Percentiles rank a stretch among this genome's conserved stretches.
Conservation (phyloP, 1,140 invertebrate species). For the Tetragonula clypearis region DNA sequence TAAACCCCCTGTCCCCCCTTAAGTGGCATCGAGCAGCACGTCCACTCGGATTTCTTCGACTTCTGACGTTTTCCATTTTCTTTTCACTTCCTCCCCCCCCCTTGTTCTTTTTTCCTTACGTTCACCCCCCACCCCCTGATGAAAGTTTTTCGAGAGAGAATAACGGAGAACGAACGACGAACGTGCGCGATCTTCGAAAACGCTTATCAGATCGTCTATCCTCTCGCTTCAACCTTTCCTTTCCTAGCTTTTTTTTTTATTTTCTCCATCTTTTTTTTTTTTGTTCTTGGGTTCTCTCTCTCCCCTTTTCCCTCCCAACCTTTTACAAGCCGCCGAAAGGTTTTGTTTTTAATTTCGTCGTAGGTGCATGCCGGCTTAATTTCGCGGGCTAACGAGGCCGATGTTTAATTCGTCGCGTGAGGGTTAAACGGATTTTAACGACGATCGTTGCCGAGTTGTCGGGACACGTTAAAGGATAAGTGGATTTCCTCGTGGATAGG, state of each 20-base stretch:
- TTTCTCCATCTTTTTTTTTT: neutral
- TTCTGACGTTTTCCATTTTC: neutral
- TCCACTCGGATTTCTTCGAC: constrained; percentile 8
- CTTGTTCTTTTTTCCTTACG: neutral
- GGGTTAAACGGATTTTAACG: constrained; percentile 54
- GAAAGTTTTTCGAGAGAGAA: no score
- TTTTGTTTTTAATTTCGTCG: constrained; percentile 40
- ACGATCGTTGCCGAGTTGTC: constrained; percentile 51
- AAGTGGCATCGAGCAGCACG: constrained; percentile 39
- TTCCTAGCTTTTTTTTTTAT: neutral
- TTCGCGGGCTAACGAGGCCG: constrained; percentile 46
- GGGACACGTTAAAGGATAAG: constrained; percentile 50
- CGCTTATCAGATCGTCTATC: constrained; percentile 7
- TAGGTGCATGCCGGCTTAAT: constrained; percentile 23
- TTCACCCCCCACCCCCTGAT: no score
- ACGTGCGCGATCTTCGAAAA: constrained; percentile 5
- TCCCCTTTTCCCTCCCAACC: no score
- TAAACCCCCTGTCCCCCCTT: neutral
- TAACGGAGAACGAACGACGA: neutral
- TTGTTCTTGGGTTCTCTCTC: neutral
- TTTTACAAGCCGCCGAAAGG: neutral
- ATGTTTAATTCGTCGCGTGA: constrained; percentile 50
- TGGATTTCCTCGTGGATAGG: constrained; percentile 47
- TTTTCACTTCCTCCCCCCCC: neutral
- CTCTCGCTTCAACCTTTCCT: neutral